Evolutionary conservation across 2,888 invertebrate species (phyloP), one percentile per base, ranked within the genome.

Genomic region (Tachina grossa): DNA sequence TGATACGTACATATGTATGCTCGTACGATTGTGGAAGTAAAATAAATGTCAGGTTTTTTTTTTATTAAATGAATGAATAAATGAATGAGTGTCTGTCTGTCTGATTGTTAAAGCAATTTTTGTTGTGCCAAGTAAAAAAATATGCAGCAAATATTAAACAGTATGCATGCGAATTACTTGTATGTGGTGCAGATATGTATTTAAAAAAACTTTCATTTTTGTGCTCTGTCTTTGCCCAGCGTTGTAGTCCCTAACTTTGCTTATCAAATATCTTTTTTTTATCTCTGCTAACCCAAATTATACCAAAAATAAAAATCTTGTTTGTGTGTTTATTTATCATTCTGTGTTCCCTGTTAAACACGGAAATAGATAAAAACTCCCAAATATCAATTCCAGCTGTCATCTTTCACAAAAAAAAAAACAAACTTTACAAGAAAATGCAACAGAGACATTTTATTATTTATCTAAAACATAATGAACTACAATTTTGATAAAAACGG

Each of bases 41-140:
- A 51, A 19, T n/a, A 14, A 74, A 61, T 63, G 61, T 41, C 61
- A 45, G 53, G 16, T 43, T 51, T 53, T 75, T 16, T 14, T 9
- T 43, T 31, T 6, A 53, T 16, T 53, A 11, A 13, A 53, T n/a
- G 49, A 51, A 49, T 41, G 31, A 47, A 11, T 59, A 2, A 59
- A 49, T 16, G 9, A 41, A 11, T 75, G 16, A 14, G 19, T 75
- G 51, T 6, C n/a, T 13, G 9, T 16, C 19, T 57, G 9, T n/a
- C 19, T 57, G 31, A 39, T 57, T 4, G n/a, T 39, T 57, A 39
- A 55, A 57, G 39, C 2, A 53, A 49, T 49, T 19, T 53, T 53
- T 19, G 11, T 22, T 55, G 1, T 11, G 16, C 8, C 9, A 16
- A 16, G 9, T 13, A 4, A 22, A 22, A 22, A 55, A 22, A 22